Conservation (phyloP, 2,113 vertebrate species). For the Ascaphus truei region DNA sequence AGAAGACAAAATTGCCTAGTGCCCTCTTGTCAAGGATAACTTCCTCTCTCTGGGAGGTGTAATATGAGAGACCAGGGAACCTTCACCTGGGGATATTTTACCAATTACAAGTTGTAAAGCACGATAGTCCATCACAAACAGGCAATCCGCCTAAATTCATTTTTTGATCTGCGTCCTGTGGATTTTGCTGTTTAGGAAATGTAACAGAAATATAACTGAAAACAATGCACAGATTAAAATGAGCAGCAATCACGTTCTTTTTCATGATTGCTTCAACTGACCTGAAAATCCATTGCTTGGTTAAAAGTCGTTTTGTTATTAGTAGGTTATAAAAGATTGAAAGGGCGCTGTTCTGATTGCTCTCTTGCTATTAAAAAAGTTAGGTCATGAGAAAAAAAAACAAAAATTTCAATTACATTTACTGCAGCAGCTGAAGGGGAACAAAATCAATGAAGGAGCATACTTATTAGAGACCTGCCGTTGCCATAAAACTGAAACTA, state of each 20-base stretch:
- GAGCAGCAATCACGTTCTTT: background rate
- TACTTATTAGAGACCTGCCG: conserved; percentile 70
- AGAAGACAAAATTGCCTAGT: conserved; percentile 14
- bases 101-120: conserved; percentile 37
- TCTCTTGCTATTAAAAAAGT: conserved; percentile 41
- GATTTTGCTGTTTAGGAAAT: background rate
- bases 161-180: background rate
- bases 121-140: conserved; percentile 1
- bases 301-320: conserved; percentile 47
- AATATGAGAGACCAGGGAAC: background rate
- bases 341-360: conserved; percentile 42
- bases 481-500: conserved; percentile 74
- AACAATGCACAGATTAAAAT: background rate
- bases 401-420: conserved; percentile 72
- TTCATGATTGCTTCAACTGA: background rate
- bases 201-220: background rate
- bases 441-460: conserved; percentile 73
- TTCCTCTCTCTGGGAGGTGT: background rate
- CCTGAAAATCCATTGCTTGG: conserved; percentile 26
- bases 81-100: conserved; percentile 25
- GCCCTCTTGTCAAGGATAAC: conserved; percentile 30
- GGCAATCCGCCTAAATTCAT: background rate
- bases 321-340: conserved; percentile 42
- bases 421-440: conserved; percentile 66
- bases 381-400: conserved; percentile 39